Conservation (phyloP, 2,888 invertebrate genomes). For the Spodoptera picta region DNA sequence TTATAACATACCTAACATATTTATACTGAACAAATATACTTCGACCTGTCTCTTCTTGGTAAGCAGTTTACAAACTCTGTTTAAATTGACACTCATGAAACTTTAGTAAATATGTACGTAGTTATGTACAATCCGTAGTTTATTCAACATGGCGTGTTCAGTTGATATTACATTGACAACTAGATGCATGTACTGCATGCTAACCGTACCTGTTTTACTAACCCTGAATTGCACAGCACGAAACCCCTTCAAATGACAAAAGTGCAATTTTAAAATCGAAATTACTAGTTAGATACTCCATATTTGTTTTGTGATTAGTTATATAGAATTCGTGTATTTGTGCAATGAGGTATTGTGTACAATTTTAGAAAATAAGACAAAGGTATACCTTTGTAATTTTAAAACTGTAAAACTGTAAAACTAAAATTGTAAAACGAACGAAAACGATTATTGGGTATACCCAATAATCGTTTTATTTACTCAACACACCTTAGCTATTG, state of each 20-base stretch:
- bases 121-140: conserved; percentile 38
- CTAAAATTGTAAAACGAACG: too few relatives aligned
- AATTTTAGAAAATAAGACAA: too few relatives aligned
- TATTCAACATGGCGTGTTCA: conserved; percentile 54
- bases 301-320: conserved; percentile 8
- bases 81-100: conserved; percentile 15
- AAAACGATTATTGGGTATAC: too few relatives aligned
- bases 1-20: too few relatives aligned
- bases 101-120: conserved; percentile 27
- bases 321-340: too few relatives aligned
- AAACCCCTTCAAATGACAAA: conserved; percentile 44
- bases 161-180: conserved; percentile 53
- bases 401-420: too few relatives aligned
- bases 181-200: conserved; percentile 54
- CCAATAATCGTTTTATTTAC: too few relatives aligned
- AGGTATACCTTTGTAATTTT: too few relatives aligned
- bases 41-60: too few relatives aligned
- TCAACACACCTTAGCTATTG: too few relatives aligned
- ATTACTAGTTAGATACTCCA: conserved; percentile 31
- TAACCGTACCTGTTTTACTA: conserved; percentile 43
- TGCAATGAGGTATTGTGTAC: too few relatives aligned
- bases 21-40: too few relatives aligned
- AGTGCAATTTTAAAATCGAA: conserved; percentile 42
- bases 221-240: conserved; percentile 58
- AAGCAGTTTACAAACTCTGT: background rate